These are phyloP conservation scores for Phymatocera aterrima DNA, from an alignment of 2,888 invertebrate species.

Conservation along the genomic window DNA sequence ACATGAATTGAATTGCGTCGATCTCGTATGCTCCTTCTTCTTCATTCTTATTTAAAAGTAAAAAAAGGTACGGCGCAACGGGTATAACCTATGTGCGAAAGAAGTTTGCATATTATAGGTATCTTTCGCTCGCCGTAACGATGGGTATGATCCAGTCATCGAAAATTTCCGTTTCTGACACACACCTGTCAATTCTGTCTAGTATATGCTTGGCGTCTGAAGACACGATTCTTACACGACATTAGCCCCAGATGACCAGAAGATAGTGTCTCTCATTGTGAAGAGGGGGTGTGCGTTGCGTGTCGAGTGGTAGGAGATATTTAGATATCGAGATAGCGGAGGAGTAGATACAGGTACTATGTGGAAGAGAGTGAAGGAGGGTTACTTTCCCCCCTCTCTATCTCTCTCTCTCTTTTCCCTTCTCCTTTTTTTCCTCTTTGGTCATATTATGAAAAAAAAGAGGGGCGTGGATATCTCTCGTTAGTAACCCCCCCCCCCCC, in stretches of 20 bases:
- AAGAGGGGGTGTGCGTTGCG: slow-evolving; percentile 56
- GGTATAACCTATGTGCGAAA: too few species aligned
- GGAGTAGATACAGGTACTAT: neutral
- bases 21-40: too few species aligned
- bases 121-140: too few species aligned
- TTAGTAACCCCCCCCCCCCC: too few species aligned
- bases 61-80: too few species aligned
- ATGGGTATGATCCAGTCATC: neutral
- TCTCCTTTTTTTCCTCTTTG: neutral
- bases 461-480: slow-evolving; percentile 64
- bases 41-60: too few species aligned
- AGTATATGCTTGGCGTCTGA: slow-evolving; percentile 55
- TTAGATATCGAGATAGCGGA: neutral
- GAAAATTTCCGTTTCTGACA: slow-evolving; percentile 14
- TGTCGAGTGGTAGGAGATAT: neutral
- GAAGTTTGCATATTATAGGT: too few species aligned
- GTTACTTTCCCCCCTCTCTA: neutral
- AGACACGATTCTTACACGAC: slow-evolving; percentile 67
- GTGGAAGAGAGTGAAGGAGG: neutral
- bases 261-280: slow-evolving; percentile 69
- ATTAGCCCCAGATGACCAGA: slow-evolving; percentile 68
- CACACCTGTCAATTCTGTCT: slow-evolving; percentile 62
- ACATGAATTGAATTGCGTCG: too few species aligned
- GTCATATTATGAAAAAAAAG: neutral
- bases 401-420: neutral